phyloP scores from a whole-genome alignment of 2,888 invertebrate genomes.

The Drosophila paranaensis region DNA sequence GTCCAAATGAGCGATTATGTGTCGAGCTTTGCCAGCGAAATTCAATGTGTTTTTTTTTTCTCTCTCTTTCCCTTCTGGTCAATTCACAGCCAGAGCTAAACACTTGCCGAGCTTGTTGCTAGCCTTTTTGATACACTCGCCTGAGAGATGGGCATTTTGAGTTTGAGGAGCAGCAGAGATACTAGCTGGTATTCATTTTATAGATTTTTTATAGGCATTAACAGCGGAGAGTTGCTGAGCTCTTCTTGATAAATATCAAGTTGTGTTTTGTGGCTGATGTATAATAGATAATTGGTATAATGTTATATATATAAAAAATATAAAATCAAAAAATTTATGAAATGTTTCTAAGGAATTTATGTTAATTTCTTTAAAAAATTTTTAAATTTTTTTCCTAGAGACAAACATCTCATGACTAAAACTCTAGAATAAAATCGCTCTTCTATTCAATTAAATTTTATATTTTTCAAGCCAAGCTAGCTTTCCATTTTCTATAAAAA shows the following conservation, averaged over 20 bases:
- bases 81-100: constrained; percentile 67
- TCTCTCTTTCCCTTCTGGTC: constrained; percentile 33
- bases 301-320: neutral
- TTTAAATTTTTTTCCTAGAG: neutral
- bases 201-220: neutral
- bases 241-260: no score
- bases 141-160: no score
- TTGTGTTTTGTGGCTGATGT: neutral
- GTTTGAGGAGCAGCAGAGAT: neutral
- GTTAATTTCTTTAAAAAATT: neutral
- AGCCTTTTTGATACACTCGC: neutral
- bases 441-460: no score
- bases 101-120: constrained; percentile 45
- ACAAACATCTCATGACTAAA: no score
- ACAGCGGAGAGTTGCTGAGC: no score
- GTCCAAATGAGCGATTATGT: constrained; percentile 63
- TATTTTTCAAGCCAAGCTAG: no score
- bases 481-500: no score
- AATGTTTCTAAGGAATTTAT: no score
- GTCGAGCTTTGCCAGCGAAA: constrained; percentile 46
- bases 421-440: no score
- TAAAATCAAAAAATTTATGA: no score
- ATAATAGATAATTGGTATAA: neutral
- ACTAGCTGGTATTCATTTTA: neutral
- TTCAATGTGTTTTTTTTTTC: constrained; percentile 5